A percentile compares a stretch with the other conserved stretches of the same genome.
Evolutionary conservation across 2,797 vertebrate genomes (phyloP).

Genomic region (Brachyrhaphis roseni): DNA sequence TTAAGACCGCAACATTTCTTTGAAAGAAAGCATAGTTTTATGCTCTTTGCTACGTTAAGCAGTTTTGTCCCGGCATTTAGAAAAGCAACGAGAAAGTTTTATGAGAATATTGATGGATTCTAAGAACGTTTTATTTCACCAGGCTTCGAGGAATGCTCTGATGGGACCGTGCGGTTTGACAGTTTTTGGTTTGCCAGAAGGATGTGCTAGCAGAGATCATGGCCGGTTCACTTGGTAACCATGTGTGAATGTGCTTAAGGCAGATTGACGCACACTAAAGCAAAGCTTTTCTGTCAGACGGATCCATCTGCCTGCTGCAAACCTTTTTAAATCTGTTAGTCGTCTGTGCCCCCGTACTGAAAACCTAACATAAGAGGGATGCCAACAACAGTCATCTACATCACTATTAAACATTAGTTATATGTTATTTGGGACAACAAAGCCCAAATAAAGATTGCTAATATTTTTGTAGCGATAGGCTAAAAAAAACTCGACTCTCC

Average conservation of each 20-base stretch:
- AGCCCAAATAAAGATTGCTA: neutral
- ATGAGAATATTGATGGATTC: constrained; percentile 20
- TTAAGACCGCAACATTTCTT: neutral
- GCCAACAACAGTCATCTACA: neutral
- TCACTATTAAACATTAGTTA: neutral
- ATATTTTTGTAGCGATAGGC: neutral
- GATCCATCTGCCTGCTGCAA: constrained; percentile 24
- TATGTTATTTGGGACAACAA: neutral
- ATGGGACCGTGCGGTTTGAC: constrained; percentile 38
- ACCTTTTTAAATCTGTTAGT: constrained; percentile 38
- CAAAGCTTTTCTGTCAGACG: constrained; percentile 34
- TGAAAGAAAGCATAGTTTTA: neutral
- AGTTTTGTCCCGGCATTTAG: neutral
- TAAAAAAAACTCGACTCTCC: neutral
- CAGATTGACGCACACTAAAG: constrained; percentile 44
- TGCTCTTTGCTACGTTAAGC: neutral
- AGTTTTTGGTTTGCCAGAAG: constrained; percentile 41
- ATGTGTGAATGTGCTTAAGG: constrained; percentile 50
- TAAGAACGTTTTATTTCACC: constrained; percentile 35
- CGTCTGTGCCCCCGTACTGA: constrained; percentile 32
- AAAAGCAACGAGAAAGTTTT: constrained; percentile 9
- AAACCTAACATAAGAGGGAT: constrained; percentile 36
- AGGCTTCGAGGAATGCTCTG: constrained; percentile 43
- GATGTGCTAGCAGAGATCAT: constrained; percentile 34
- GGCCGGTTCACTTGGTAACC: constrained; percentile 42